Evolutionary conservation across 2,888 invertebrate species (phyloP).

Genomic region (Drosophila dives): DNA sequence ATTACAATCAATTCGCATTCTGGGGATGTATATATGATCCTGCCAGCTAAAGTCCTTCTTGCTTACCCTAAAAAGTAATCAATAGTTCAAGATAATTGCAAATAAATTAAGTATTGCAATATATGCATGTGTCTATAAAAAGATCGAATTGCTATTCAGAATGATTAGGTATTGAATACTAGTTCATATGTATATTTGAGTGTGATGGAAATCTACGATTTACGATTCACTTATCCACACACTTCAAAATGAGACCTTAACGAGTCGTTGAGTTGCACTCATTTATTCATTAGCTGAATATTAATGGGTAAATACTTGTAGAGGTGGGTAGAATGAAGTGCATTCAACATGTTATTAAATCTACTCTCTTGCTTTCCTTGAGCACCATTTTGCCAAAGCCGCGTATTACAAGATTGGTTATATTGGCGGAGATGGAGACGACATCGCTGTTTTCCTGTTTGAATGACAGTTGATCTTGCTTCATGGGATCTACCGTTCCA

Average conservation of each 20-base stretch:
- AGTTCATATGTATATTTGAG: not conserved
- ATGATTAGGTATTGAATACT: not conserved
- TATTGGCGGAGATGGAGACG: constrained; percentile 88
- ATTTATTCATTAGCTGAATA: constrained; percentile 1
- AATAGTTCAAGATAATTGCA: not conserved
- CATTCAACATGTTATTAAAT: not conserved
- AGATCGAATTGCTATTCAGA: not conserved
- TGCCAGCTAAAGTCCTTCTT: constrained; percentile 89
- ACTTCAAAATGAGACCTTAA: constrained; percentile 9
- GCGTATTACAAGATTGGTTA: constrained; percentile 88
- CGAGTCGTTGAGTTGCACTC: constrained; percentile 6
- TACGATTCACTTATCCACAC: not conserved
- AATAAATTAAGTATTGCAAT: not conserved
- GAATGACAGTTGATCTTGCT: constrained; percentile 88
- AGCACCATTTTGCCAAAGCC: constrained; percentile 88
- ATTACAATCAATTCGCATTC: constrained; percentile 88
- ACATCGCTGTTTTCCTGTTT: constrained; percentile 90
- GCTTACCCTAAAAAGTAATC: constrained; percentile 86
- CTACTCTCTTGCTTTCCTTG: constrained; percentile 87
- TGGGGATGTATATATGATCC: constrained; percentile 88
- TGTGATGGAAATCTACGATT: not conserved
- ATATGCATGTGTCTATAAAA: not conserved
- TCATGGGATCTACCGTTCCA: constrained; percentile 88
- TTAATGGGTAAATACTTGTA: not conserved
- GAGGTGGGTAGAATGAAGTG: constrained; percentile 1